Evolutionary conservation across 2,888 invertebrate species (phyloP).

Genomic region (Spodoptera littoralis): DNA sequence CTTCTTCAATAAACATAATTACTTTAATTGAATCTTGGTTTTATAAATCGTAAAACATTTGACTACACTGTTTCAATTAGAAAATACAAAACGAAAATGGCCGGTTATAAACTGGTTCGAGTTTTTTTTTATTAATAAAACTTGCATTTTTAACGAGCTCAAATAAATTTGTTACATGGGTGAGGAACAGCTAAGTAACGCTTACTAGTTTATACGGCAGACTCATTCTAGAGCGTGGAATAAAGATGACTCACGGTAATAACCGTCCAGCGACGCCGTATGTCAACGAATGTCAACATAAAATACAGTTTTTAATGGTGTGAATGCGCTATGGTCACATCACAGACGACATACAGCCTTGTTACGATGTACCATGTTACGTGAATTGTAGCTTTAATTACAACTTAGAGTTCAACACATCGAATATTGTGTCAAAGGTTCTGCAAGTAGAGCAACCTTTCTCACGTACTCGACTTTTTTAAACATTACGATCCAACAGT

Average conservation of each 20-base stretch:
- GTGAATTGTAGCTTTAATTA: slow-evolving; percentile 76
- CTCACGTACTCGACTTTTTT: slow-evolving; percentile 67
- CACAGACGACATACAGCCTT: slow-evolving; percentile 54
- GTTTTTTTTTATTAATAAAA: slow-evolving; percentile 17
- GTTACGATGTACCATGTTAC: slow-evolving; percentile 59
- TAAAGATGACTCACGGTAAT: slow-evolving; percentile 71
- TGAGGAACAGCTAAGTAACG: slow-evolving; percentile 45
- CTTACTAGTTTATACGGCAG: slow-evolving; percentile 39
- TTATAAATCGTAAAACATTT: slow-evolving; percentile 5
- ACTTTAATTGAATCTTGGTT: slow-evolving; percentile 17
- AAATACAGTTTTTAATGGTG: slow-evolving; percentile 76
- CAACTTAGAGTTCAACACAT: slow-evolving; percentile 65
- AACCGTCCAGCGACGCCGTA: slow-evolving; percentile 56
- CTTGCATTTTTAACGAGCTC: slow-evolving; percentile 43
- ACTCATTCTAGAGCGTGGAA: slow-evolving; percentile 52
- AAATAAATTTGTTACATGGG: slow-evolving; percentile 41
- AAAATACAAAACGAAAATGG: slow-evolving; percentile 36
- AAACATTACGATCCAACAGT: slow-evolving; percentile 42
- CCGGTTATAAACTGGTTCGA: slow-evolving; percentile 35
- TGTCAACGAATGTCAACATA: slow-evolving; percentile 52
- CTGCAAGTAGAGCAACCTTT: slow-evolving; percentile 62
- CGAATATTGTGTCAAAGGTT: slow-evolving; percentile 80
- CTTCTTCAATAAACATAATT: slow-evolving; percentile 13
- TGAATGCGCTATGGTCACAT: slow-evolving; percentile 67
- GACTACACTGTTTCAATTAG: background rate